These are phyloP conservation scores for Scaeva pyrastri DNA, from an alignment of 2,888 invertebrate species.

Conservation along the genomic window DNA sequence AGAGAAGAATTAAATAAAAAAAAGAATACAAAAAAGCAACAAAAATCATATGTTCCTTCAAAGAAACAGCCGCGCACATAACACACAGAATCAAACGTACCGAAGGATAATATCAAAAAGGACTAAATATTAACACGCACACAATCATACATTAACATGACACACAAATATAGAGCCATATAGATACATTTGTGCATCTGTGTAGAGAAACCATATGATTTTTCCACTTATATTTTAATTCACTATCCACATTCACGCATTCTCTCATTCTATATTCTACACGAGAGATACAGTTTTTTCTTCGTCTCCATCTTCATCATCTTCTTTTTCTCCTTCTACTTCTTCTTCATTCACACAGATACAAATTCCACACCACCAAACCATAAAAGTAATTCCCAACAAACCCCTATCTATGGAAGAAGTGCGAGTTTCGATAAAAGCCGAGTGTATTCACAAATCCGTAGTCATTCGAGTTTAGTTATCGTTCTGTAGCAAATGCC, in stretches of 20 bases:
- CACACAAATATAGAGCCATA: not conserved
- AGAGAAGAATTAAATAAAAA: constrained; percentile 22
- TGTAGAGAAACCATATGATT: constrained; percentile 69
- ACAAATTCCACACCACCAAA: not conserved
- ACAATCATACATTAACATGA: too few relatives aligned
- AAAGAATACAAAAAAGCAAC: constrained; percentile 52
- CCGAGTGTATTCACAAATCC: constrained; percentile 63
- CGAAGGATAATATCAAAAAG: constrained; percentile 71
- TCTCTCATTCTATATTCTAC: constrained; percentile 47
- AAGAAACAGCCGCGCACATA: constrained; percentile 44
- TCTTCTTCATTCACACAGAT: constrained; percentile 19
- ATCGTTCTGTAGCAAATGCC: constrained; percentile 74
- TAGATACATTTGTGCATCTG: not conserved
- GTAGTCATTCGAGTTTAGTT: constrained; percentile 76
- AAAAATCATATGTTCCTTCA: constrained; percentile 73
- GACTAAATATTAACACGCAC: constrained; percentile 43
- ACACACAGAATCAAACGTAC: constrained; percentile 5
- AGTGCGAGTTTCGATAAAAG: constrained; percentile 71
- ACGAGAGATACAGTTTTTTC: constrained; percentile 32
- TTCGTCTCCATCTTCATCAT: not conserved
- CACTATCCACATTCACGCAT: constrained; percentile 12
- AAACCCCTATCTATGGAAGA: constrained; percentile 59
- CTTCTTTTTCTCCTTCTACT: not conserved
- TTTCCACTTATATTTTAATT: constrained; percentile 50
- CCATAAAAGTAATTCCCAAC: constrained; percentile 32